These are phyloP conservation scores for Empidonax traillii DNA, from an alignment of 2,113 vertebrate genomes.

Conservation along the genomic window DNA sequence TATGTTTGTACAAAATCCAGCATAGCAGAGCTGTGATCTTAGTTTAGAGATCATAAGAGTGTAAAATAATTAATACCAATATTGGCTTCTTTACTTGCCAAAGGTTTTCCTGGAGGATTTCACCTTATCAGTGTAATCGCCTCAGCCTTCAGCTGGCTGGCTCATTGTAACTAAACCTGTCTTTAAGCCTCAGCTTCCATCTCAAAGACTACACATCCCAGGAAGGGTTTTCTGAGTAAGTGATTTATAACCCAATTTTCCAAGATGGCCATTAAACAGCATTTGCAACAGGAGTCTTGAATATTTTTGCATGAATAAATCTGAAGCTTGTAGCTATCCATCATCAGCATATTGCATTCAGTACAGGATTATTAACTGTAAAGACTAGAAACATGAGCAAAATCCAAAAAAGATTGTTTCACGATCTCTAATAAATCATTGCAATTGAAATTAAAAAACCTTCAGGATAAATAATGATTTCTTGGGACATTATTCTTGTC, in stretches of 20 bases:
- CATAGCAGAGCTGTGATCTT: background rate
- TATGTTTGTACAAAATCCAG: background rate
- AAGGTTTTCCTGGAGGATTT: background rate
- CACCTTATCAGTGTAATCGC: background rate
- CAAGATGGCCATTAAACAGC: slow-evolving; percentile 40
- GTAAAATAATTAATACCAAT: background rate
- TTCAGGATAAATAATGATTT: slow-evolving; percentile 51
- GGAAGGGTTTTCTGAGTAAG: background rate
- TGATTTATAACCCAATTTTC: slow-evolving; percentile 50
- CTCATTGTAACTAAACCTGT: background rate
- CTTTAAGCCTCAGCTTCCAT: background rate
- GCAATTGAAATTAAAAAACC: slow-evolving; percentile 59
- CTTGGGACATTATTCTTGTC: slow-evolving; percentile 38
- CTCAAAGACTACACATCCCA: background rate
- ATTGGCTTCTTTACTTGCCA: background rate
- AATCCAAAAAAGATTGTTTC: slow-evolving; percentile 41
- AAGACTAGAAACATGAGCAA: slow-evolving; percentile 50
- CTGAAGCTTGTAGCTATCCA: slow-evolving; percentile 30
- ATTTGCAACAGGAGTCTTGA: slow-evolving; percentile 44
- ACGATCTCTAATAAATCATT: slow-evolving; percentile 57
- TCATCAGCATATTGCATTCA: slow-evolving; percentile 11
- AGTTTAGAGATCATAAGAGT: background rate
- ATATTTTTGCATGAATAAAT: slow-evolving; percentile 61
- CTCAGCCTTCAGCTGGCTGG: background rate
- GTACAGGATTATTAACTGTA: slow-evolving; percentile 52